phyloP scores from a whole-genome alignment of 1,140 invertebrate species.

The Meloidogyne exigua region DNA sequence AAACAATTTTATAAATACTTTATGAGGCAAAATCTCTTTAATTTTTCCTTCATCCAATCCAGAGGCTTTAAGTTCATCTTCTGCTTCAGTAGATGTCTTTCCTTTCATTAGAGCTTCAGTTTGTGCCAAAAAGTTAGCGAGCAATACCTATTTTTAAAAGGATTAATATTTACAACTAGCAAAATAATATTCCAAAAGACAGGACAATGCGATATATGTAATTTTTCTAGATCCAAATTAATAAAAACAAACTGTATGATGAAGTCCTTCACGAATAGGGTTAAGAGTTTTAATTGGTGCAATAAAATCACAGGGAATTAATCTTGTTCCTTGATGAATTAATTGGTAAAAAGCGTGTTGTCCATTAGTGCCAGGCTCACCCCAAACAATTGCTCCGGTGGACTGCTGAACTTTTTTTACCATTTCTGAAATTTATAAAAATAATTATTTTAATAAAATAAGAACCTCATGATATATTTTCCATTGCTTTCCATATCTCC shows the following conservation, averaged over 20 bases:
- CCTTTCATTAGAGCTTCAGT: conserved; percentile 94
- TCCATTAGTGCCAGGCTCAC: conserved; percentile 98
- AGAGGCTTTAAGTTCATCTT: conserved; percentile 69
- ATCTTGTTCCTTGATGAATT: conserved; percentile 79
- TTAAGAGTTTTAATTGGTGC: conserved; percentile 89
- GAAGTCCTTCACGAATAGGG: conserved; percentile 76
- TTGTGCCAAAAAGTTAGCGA: conserved; percentile 96
- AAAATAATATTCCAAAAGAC: no score
- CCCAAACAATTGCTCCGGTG: conserved; percentile 90
- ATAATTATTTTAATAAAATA: not conserved
- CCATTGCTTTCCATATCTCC: conserved; percentile 99
- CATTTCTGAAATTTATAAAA: conserved; percentile 72
- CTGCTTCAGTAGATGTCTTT: conserved; percentile 77
- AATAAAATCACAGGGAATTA: conserved; percentile 96
- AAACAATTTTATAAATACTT: conserved; percentile 65
- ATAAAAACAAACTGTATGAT: conserved; percentile 70
- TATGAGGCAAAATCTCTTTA: conserved; percentile 83
- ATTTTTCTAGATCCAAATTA: not conserved
- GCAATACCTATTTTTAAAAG: conserved; percentile 73
- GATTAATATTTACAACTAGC: no score
- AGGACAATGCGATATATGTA: no score
- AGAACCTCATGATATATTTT: conserved; percentile 73
- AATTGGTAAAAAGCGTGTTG: conserved; percentile 97
- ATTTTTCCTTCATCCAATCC: conserved; percentile 67
- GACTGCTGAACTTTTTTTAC: conserved; percentile 75